These are phyloP conservation scores for Hedya salicella DNA, from an alignment of 2,888 invertebrate genomes.

Conservation along the genomic window DNA sequence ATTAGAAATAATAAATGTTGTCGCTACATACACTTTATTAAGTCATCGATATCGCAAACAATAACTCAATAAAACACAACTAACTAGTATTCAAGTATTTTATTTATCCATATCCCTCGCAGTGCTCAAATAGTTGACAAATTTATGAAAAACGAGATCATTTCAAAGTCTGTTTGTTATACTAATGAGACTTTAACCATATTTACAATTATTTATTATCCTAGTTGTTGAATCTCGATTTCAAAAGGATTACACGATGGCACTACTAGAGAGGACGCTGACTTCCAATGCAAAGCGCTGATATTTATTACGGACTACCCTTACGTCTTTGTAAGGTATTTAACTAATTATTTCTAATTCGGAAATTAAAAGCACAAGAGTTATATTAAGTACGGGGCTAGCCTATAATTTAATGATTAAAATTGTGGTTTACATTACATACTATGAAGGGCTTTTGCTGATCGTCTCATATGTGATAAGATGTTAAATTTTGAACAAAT, in stretches of 20 bases:
- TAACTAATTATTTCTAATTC: conserved; percentile 35
- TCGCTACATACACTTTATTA: conserved; percentile 25
- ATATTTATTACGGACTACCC: conserved; percentile 31
- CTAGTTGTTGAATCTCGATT: conserved; percentile 37
- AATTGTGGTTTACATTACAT: conserved; percentile 29
- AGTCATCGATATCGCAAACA: conserved; percentile 39
- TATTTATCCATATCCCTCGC: conserved; percentile 75
- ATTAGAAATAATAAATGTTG: conserved; percentile 12
- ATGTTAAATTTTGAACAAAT: conserved; percentile 18
- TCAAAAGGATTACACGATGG: conserved; percentile 57
- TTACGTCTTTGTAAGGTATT: conserved; percentile 30
- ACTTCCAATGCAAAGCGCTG: conserved; percentile 37
- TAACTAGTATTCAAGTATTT: conserved; percentile 58
- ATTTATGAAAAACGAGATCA: conserved; percentile 74
- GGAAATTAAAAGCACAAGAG: conserved; percentile 40
- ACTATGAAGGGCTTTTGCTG: conserved; percentile 37
- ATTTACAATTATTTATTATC: conserved; percentile 39
- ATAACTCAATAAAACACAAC: conserved; percentile 55
- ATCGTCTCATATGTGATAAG: conserved; percentile 16
- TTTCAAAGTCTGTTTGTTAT: conserved; percentile 67
- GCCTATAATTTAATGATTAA: conserved; percentile 47
- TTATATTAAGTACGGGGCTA: conserved; percentile 55
- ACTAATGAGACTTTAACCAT: conserved; percentile 49
- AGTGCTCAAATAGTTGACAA: conserved; percentile 74
- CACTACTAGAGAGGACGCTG: conserved; percentile 57